phyloP scores from a whole-genome alignment of 1,140 invertebrate genomes.

The Eupristina koningsbergeri region DNA sequence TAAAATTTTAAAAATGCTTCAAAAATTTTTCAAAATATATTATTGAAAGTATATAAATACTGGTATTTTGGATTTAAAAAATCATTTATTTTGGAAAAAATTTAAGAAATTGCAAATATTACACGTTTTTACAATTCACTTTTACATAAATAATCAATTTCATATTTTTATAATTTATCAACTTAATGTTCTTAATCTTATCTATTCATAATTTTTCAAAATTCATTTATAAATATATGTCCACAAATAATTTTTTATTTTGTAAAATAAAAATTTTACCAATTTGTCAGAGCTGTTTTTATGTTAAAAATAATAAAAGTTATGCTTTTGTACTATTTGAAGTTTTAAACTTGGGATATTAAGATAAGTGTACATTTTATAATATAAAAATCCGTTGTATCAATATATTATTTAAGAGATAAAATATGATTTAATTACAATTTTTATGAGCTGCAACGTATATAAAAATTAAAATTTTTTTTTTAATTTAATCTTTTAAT shows the following conservation, averaged over 20 bases:
- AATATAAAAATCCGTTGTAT: neutral
- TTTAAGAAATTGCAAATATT: slow-evolving; percentile 37
- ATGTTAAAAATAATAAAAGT: slow-evolving; percentile 12
- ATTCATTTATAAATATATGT: slow-evolving; percentile 33
- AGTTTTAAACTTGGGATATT: slow-evolving; percentile 19
- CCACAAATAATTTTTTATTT: slow-evolving; percentile 4
- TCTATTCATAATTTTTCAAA: neutral
- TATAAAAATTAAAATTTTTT: slow-evolving; percentile 38
- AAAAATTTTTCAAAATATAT: too few species aligned
- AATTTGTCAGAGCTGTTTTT: neutral
- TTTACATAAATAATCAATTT: slow-evolving; percentile 26
- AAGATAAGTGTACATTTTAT: neutral
- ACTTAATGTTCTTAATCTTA: slow-evolving; percentile 23
- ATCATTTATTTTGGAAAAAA: slow-evolving; percentile 49
- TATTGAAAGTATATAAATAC: too few species aligned
- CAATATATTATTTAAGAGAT: slow-evolving; percentile 16
- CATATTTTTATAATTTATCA: neutral
- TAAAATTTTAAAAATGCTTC: too few species aligned
- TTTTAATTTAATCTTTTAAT: slow-evolving; percentile 9
- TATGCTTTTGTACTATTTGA: slow-evolving; percentile 31
- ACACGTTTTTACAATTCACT: slow-evolving; percentile 42
- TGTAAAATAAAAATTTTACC: slow-evolving; percentile 37
- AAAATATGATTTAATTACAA: slow-evolving; percentile 38
- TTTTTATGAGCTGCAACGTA: slow-evolving; percentile 19
- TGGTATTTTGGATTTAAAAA: slow-evolving; percentile 23